Percentiles rank a stretch among this genome's conserved stretches.
phyloP scores from a whole-genome alignment of 1,140 invertebrate species.

The Octopus sinensis region DNA sequence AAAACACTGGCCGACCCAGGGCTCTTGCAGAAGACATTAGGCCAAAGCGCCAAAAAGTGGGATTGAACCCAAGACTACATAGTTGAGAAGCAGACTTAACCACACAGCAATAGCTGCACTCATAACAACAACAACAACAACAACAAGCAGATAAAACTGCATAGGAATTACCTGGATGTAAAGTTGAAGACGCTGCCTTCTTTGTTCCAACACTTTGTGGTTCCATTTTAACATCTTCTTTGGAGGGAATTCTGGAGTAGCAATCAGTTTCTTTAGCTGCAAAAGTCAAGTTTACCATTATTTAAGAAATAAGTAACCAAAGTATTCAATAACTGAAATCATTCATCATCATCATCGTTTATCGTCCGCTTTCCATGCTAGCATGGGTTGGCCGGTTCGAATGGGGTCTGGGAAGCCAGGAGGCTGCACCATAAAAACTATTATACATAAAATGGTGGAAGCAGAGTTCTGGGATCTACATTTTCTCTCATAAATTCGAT shows the following conservation, averaged over 20 bases:
- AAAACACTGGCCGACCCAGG: no score
- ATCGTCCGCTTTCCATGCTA: neutral
- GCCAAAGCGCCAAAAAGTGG: no score
- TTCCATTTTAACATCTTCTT: slow-evolving; percentile 66
- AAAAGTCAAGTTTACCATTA: slow-evolving; percentile 18
- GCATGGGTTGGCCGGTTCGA: neutral
- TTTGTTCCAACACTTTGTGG: slow-evolving; percentile 65
- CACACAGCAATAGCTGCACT: no score
- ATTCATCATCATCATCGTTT: no score
- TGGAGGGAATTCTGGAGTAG: slow-evolving; percentile 64
- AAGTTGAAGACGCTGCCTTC: slow-evolving; percentile 61
- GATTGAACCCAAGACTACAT: no score
- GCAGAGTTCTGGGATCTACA: no score
- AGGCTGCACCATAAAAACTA: neutral
- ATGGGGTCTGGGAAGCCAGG: neutral
- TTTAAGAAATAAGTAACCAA: neutral
- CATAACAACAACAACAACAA: no score
- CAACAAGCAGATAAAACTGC: no score
- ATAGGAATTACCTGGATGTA: slow-evolving; percentile 61
- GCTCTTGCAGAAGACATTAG: no score
- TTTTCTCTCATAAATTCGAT: no score
- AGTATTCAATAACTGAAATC: neutral
- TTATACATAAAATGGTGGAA: neutral
- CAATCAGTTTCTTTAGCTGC: slow-evolving; percentile 59
- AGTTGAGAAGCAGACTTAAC: no score